Percentiles rank a stretch among this genome's conserved stretches.
phyloP scores from a whole-genome alignment of 2,113 vertebrate genomes.

The Struthidea cinerea region DNA sequence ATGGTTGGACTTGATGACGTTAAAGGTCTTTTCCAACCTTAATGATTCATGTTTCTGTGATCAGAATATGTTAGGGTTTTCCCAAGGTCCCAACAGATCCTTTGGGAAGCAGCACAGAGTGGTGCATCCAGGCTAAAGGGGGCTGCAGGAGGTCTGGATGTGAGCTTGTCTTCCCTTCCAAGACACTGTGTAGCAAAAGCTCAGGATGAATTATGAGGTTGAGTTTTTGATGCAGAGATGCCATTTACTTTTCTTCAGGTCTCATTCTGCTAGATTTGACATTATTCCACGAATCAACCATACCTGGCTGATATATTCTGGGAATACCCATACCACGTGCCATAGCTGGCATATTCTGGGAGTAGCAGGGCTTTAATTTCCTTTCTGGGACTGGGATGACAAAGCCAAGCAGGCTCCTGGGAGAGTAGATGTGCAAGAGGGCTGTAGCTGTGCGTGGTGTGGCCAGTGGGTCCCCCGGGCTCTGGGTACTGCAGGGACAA shows the following conservation, averaged over 20 bases:
- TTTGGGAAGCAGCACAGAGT: background rate
- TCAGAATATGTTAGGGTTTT: background rate
- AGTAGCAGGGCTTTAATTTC: background rate
- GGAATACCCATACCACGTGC: background rate
- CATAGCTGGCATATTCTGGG: background rate
- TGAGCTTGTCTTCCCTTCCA: background rate
- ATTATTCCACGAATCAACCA: background rate
- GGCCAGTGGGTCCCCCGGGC: background rate
- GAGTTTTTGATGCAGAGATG: background rate
- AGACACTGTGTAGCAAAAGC: background rate
- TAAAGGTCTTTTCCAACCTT: background rate
- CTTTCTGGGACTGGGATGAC: background rate
- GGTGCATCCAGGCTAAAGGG: background rate
- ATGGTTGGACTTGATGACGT: fast-evolving
- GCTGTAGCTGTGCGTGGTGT: background rate
- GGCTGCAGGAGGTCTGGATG: background rate
- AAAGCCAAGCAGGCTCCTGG: background rate
- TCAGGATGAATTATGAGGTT: background rate
- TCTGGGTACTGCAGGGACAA: background rate
- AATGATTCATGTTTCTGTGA: fast-evolving
- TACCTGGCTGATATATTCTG: background rate
- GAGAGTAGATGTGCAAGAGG: background rate
- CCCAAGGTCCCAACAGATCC: background rate
- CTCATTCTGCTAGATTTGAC: background rate
- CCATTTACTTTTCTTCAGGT: background rate